Percentiles rank a stretch among this genome's conserved stretches.
phyloP scores from a whole-genome alignment of 30 jellyfish, hydroid and myxozoan genomes.

The Hydractinia symbiolongicarpus region DNA sequence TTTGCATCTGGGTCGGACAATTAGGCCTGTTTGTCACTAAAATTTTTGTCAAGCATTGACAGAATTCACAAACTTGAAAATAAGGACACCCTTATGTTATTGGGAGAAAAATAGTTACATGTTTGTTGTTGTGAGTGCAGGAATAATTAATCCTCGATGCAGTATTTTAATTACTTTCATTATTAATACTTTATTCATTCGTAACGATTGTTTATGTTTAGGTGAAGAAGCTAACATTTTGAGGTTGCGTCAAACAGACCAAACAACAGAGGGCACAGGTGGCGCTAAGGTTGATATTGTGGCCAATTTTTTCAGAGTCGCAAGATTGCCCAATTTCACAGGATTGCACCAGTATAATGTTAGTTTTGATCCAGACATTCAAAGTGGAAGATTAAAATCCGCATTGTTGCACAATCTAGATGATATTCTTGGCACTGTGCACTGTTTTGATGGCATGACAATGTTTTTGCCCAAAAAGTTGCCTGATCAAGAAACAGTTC shows the following conservation, averaged over 20 bases:
- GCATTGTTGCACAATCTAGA: slow-evolving; percentile 46
- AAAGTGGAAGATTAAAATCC: slow-evolving; percentile 39
- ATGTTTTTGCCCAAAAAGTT: slow-evolving; percentile 63
- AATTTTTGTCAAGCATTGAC: too few species aligned
- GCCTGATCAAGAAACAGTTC: slow-evolving; percentile 44
- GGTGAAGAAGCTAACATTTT: slow-evolving; percentile 11
- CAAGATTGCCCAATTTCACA: slow-evolving; percentile 20
- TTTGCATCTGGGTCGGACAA: too few species aligned
- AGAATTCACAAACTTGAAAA: too few species aligned
- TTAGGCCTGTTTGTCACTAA: too few species aligned
- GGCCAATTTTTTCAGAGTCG: slow-evolving; percentile 64
- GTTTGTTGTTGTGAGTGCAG: too few species aligned
- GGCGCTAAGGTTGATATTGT: slow-evolving; percentile 45
- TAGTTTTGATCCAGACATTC: slow-evolving; percentile 68
- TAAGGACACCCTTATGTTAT: too few species aligned
- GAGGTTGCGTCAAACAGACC: background rate
- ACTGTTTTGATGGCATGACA: slow-evolving; percentile 81
- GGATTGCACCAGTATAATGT: slow-evolving; percentile 71
- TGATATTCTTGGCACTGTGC: slow-evolving; percentile 60
- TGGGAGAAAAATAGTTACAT: too few species aligned
- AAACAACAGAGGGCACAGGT: slow-evolving; percentile 26
- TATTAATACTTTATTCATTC: too few species aligned
- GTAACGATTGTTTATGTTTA: background rate
- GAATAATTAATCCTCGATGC: too few species aligned
- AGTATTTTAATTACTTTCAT: too few species aligned